phyloP scores from a whole-genome alignment of 2,888 invertebrate species.

The Laspeyria flexula region DNA sequence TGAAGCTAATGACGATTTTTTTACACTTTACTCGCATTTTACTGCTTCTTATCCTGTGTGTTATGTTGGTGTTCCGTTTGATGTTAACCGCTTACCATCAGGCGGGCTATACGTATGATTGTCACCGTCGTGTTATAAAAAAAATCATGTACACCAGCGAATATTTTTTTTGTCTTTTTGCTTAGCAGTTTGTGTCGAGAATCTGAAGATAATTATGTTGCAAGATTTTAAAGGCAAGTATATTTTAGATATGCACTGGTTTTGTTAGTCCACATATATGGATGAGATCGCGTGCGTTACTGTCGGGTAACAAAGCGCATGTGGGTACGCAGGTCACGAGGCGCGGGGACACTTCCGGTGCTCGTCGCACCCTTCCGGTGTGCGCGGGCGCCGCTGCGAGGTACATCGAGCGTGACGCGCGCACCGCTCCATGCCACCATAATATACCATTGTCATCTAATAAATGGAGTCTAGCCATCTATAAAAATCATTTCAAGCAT shows the following conservation, averaged over 20 bases:
- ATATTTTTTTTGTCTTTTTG: too few relatives aligned
- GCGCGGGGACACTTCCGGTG: conserved; percentile 77
- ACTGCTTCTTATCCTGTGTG: too few relatives aligned
- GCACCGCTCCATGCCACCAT: conserved; percentile 50
- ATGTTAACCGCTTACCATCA: too few relatives aligned
- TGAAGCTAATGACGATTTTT: too few relatives aligned
- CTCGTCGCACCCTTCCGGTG: conserved; percentile 83
- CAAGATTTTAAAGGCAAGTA: too few relatives aligned
- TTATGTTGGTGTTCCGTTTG: too few relatives aligned
- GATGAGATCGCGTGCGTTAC: conserved; percentile 64
- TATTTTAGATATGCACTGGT: conserved; percentile 6
- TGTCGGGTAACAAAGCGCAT: conserved; percentile 67
- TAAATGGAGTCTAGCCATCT: conserved; percentile 62
- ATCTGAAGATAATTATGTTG: too few relatives aligned
- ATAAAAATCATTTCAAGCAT: conserved; percentile 56
- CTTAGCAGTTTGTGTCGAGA: too few relatives aligned
- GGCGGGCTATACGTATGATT: too few relatives aligned
- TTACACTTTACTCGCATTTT: too few relatives aligned
- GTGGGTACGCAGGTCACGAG: conserved; percentile 72
- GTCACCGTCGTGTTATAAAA: too few relatives aligned
- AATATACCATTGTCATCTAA: conserved; percentile 73
- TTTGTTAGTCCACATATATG: conserved; percentile 18
- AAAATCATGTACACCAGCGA: too few relatives aligned
- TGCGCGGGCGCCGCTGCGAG: conserved; percentile 65
- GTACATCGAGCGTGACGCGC: conserved; percentile 69